A percentile compares a stretch with the other conserved stretches of the same genome.
These are phyloP conservation scores for Pomatorhinus ruficollis DNA, from an alignment of 2,113 vertebrate species.

Conservation along the genomic window DNA sequence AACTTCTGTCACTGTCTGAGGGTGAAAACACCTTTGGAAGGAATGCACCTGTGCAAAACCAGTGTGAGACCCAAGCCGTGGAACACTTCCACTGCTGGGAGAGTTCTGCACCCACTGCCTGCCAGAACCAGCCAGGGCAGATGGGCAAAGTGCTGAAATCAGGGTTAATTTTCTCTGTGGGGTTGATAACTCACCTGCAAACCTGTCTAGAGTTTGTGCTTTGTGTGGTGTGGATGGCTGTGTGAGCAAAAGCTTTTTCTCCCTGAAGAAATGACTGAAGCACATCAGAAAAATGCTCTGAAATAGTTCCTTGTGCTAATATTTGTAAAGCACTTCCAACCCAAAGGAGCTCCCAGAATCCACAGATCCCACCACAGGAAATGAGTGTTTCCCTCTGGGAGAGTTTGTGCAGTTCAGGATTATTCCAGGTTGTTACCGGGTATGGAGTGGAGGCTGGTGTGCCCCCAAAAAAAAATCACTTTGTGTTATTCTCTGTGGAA, in stretches of 20 bases:
- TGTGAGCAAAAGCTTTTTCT: neutral
- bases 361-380: neutral
- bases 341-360: neutral
- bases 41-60: neutral
- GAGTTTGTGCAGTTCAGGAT: neutral
- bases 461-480: neutral
- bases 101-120: neutral
- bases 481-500: neutral
- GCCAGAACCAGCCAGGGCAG: neutral
- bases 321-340: neutral
- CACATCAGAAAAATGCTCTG: neutral
- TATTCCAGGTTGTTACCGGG: neutral
- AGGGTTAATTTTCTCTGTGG: neutral
- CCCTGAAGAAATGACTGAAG: neutral
- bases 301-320: neutral
- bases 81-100: neutral
- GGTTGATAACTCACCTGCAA: neutral
- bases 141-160: neutral
- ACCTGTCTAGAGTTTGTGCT: neutral
- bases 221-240: neutral
- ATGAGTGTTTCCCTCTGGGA: accelerated
- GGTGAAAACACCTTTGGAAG: neutral
- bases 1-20: neutral
- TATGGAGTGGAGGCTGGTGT: neutral
- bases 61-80: neutral